Percentiles rank a stretch among this genome's conserved stretches.
These are phyloP conservation scores for Drosophila santomea DNA, from an alignment of 1,140 invertebrate species.

Conservation along the genomic window DNA sequence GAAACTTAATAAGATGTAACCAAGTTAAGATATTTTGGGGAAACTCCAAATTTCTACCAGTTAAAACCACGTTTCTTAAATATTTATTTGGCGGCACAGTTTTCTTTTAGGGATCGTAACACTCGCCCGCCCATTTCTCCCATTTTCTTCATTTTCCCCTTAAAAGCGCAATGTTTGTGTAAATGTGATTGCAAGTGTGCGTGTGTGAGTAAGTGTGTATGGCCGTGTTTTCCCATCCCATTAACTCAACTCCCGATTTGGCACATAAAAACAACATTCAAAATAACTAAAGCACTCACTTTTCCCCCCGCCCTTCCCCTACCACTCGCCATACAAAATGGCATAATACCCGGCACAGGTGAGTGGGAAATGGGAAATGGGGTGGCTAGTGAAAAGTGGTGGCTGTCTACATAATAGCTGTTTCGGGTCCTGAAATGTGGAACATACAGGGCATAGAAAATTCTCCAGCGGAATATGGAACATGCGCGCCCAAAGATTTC, in stretches of 20 bases:
- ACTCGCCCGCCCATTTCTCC: background rate
- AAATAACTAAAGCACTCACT: slow-evolving; percentile 53
- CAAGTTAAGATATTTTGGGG: too few relatives aligned
- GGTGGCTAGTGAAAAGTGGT: slow-evolving; percentile 12
- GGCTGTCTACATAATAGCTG: slow-evolving; percentile 37
- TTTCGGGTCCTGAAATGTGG: slow-evolving; percentile 49
- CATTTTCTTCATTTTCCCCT: background rate
- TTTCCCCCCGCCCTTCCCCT: background rate
- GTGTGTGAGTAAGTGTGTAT: slow-evolving; percentile 1
- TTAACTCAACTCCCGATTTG: slow-evolving; percentile 52
- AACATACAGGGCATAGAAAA: slow-evolving; percentile 34
- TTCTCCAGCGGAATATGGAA: slow-evolving; percentile 34
- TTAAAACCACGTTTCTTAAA: slow-evolving; percentile 18
- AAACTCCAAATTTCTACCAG: background rate
- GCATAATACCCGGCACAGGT: slow-evolving; percentile 26
- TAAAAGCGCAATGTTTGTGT: slow-evolving; percentile 40
- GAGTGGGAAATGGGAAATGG: background rate
- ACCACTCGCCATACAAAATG: slow-evolving; percentile 7
- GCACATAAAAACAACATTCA: slow-evolving; percentile 52
- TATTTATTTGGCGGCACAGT: slow-evolving; percentile 20
- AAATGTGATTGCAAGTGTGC: slow-evolving; percentile 19
- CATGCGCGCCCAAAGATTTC: slow-evolving; percentile 43
- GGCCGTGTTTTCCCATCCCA: slow-evolving; percentile 44
- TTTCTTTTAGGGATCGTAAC: slow-evolving; percentile 29
- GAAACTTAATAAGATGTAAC: background rate